Evolutionary conservation across 2,797 vertebrate genomes (phyloP), one percentile per base, ranked within the genome.

Genomic region (Syndactyla subalaris): DNA sequence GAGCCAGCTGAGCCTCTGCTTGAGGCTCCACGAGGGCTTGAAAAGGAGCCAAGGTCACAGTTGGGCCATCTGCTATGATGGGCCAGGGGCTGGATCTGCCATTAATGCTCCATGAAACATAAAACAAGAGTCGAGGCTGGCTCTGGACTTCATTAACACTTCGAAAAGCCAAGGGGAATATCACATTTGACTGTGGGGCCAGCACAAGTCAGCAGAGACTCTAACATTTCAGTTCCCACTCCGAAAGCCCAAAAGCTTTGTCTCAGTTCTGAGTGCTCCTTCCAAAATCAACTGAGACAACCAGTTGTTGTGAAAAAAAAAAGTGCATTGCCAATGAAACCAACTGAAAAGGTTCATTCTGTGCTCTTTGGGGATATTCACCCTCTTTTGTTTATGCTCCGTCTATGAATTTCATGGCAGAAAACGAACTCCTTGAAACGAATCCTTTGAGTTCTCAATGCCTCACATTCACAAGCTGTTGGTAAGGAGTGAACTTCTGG

Each of bases 141-240:
- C 91, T 92, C 94, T 95, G 92, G 92, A 57, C 92, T 94, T 92
- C 84, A 94, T 95, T 96, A 96, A 80, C 93, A 77, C 93, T 91
- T 93, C 46, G 86, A 74, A 91, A 93, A 85, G 89, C 81, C 92
- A 89, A 43, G 65, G 91, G 94, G 93, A 93, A 89, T 96, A 96
- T 96, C 91, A 80, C 38, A 34, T 94, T 91, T 94, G 91, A 49
- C 84, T 94, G 30, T 0, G 10, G 68, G 84, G 78, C 84, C 92
- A 87, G 74, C 86, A 65, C 22, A 39, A 95, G 67, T 39, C 89
- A 88, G 81, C 68, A 91, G 93, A 95, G 93, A 74, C 49, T 93
- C 89, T 95, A 92, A 82, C 57, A 65, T 96, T 96, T 96, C 95
- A 92, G 61, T 58, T 96, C 86, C 57, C 75, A 65, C 86, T 91